Conservation (phyloP, 2,113 vertebrate species). For the Numida meleagris region DNA sequence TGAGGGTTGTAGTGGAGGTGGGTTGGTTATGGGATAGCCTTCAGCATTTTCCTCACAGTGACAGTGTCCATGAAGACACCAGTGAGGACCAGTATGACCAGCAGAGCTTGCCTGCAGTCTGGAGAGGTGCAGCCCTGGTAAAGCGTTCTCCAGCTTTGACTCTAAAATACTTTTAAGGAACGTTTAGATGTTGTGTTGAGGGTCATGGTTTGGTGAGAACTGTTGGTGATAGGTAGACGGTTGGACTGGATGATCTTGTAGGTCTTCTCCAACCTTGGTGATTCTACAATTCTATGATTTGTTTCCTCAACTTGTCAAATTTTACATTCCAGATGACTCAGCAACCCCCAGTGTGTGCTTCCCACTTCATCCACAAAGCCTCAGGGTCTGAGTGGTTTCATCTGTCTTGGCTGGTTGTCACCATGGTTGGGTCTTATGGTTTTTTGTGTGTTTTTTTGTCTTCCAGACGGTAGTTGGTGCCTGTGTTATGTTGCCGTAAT, state of each 20-base stretch:
- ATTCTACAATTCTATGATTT: neutral
- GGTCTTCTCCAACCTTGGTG: no score
- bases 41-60: neutral
- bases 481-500: neutral
- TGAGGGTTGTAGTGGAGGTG: neutral
- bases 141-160: fast-evolving
- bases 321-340: neutral
- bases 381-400: neutral
- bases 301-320: neutral
- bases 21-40: neutral
- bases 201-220: no score
- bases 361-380: neutral
- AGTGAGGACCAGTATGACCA: neutral
- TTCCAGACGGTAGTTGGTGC: neutral
- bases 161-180: neutral
- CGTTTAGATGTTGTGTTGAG: no score
- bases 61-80: neutral
- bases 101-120: neutral
- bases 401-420: neutral
- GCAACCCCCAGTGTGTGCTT: neutral
- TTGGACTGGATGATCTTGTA: no score
- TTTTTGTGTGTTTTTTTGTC: neutral
- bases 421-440: neutral
- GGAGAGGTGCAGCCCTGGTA: neutral
- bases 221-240: no score